A percentile compares a stretch with the other conserved stretches of the same genome.
Evolutionary conservation across 2,888 invertebrate species (phyloP).

Genomic region (Euphydryas editha): DNA sequence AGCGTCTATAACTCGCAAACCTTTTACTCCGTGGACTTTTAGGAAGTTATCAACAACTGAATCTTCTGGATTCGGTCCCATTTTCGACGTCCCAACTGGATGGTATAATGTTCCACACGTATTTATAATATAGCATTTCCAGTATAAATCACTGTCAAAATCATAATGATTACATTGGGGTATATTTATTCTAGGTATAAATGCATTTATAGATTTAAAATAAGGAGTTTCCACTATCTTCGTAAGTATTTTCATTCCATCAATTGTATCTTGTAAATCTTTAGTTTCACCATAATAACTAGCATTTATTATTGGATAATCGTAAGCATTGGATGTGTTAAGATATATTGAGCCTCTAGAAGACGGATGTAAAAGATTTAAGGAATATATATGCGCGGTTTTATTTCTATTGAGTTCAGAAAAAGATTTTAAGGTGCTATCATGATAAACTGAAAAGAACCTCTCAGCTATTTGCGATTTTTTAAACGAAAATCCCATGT

Average conservation of each 20-base stretch:
- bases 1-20: conserved; percentile 88
- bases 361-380: conserved; percentile 73
- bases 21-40: conserved; percentile 85
- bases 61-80: conserved; percentile 72
- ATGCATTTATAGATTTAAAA: conserved; percentile 56
- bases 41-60: conserved; percentile 81
- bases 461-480: conserved; percentile 4
- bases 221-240: conserved; percentile 54
- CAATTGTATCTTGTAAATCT: conserved; percentile 71
- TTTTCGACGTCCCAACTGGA: conserved; percentile 86
- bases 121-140: conserved; percentile 77
- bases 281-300: conserved; percentile 84
- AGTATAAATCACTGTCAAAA: conserved; percentile 56
- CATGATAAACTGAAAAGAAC: not conserved
- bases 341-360: conserved; percentile 84
- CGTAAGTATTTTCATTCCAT: conserved; percentile 58
- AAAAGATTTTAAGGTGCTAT: conserved; percentile 17
- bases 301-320: conserved; percentile 84
- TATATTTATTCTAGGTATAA: conserved; percentile 54
- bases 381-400: conserved; percentile 57
- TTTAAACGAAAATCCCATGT: conserved; percentile 44
- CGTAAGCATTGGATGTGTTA: conserved; percentile 79
- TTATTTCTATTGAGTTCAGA: conserved; percentile 52
- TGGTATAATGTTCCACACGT: conserved; percentile 82
- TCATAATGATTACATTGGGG: conserved; percentile 52